Percentiles rank a stretch among this genome's conserved stretches.
Conservation (phyloP, 2,888 invertebrate species). For the Mactromeris polynyma region DNA sequence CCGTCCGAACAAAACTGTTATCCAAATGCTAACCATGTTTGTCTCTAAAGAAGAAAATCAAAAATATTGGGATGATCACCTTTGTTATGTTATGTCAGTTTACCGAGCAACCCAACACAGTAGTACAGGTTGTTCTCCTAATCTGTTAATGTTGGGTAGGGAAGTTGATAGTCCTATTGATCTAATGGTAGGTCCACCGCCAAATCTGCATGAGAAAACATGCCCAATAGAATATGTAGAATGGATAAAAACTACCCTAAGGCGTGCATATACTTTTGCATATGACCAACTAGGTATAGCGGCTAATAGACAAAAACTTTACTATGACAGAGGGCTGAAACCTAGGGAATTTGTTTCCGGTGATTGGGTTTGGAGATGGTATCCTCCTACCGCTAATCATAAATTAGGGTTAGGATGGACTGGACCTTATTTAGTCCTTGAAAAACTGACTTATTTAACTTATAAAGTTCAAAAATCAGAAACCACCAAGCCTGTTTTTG, state of each 20-base stretch:
- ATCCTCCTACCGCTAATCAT: slow-evolving; percentile 54
- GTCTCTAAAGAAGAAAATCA: slow-evolving; percentile 44
- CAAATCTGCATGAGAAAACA: neutral
- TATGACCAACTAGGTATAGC: slow-evolving; percentile 50
- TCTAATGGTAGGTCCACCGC: slow-evolving; percentile 53
- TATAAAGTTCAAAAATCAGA: slow-evolving; percentile 43
- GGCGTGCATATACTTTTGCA: slow-evolving; percentile 47
- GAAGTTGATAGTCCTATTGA: slow-evolving; percentile 65
- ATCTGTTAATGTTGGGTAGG: slow-evolving; percentile 62
- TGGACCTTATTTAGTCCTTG: slow-evolving; percentile 51
- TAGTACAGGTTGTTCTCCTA: slow-evolving; percentile 59
- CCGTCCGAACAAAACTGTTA: slow-evolving; percentile 55
- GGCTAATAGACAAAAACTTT: slow-evolving; percentile 52
- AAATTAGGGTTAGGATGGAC: slow-evolving; percentile 57
- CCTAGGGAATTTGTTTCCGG: slow-evolving; percentile 34
- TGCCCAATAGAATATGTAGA: slow-evolving; percentile 53
- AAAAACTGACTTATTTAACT: slow-evolving; percentile 42
- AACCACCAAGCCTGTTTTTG: slow-evolving; percentile 16
- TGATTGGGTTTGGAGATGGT: slow-evolving; percentile 59
- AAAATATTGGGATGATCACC: slow-evolving; percentile 65
- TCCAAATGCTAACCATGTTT: slow-evolving; percentile 42
- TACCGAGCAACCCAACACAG: slow-evolving; percentile 60
- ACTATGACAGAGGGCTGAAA: slow-evolving; percentile 56
- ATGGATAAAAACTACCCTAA: slow-evolving; percentile 46
- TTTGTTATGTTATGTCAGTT: slow-evolving; percentile 62